Percentiles rank a stretch among this genome's conserved stretches.
Conservation (phyloP, 2,888 invertebrate species). For the Polymixis lichenea region DNA sequence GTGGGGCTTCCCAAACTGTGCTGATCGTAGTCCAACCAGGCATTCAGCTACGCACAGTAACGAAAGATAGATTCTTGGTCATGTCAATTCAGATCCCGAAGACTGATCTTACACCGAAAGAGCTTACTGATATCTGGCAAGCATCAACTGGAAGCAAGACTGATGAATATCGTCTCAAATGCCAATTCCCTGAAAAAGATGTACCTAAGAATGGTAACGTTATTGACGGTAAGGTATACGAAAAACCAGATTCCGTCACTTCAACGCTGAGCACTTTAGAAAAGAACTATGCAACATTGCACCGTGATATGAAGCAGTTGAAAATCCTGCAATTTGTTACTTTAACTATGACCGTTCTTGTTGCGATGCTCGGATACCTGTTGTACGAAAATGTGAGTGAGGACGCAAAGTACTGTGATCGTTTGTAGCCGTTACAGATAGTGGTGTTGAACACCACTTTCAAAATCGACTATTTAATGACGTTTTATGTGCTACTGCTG, state of each 20-base stretch:
- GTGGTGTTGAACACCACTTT: conserved; percentile 82
- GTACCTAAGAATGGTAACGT: conserved; percentile 79
- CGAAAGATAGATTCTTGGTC: conserved; percentile 96
- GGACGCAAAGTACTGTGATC: conserved; percentile 78
- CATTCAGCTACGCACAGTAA: conserved; percentile 92
- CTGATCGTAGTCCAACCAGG: conserved; percentile 94
- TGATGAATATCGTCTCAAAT: conserved; percentile 94
- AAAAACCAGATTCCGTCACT: conserved; percentile 94
- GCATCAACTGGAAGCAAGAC: conserved; percentile 90
- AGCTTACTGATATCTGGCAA: conserved; percentile 94
- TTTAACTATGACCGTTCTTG: conserved; percentile 75
- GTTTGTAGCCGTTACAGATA: conserved; percentile 81
- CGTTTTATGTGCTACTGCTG: conserved; percentile 67
- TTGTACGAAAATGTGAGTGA: conserved; percentile 79
- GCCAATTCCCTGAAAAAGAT: conserved; percentile 90
- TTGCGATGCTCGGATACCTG: conserved; percentile 79
- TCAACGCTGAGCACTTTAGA: conserved; percentile 91
- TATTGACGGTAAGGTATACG: conserved; percentile 80
- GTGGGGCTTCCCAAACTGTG: conserved; percentile 92
- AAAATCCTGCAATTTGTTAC: conserved; percentile 82
- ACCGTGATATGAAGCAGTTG: conserved; percentile 78
- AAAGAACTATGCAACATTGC: conserved; percentile 78
- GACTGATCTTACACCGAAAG: conserved; percentile 89
- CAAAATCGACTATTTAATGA: conserved; percentile 65
- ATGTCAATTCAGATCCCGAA: conserved; percentile 94